Evolutionary conservation across 2,113 vertebrate species (phyloP).

Genomic region (Psammodynastes pulverulentus): DNA sequence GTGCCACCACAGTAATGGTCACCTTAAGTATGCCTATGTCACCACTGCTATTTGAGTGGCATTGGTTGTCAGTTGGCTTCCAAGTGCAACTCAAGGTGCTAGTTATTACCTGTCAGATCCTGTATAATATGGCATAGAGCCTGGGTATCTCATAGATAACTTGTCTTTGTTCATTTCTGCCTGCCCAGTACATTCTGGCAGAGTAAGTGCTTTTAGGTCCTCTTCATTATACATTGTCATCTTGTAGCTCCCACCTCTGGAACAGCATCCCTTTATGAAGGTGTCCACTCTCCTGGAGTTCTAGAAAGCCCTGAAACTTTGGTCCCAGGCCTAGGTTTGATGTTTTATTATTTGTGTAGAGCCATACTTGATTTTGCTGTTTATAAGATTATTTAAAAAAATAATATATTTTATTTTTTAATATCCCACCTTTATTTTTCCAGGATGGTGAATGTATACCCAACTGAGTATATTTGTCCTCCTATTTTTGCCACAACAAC

Average conservation of each 20-base stretch:
- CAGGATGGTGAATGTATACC: background rate
- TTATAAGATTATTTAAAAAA: background rate
- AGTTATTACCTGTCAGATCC: background rate
- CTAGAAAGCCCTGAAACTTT: background rate
- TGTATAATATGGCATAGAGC: background rate
- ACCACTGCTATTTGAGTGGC: background rate
- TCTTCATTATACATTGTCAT: background rate
- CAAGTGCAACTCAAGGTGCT: background rate
- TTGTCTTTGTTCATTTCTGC: background rate
- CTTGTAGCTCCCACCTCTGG: background rate
- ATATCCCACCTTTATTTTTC: background rate
- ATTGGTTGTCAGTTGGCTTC: background rate
- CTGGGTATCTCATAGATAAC: background rate
- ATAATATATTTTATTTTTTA: background rate
- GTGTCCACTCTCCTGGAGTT: background rate
- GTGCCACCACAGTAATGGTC: no score
- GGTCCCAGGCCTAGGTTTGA: background rate
- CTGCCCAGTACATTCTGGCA: background rate
- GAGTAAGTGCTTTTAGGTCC: background rate
- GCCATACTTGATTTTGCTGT: background rate
- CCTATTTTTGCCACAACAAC: background rate
- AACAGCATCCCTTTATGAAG: background rate
- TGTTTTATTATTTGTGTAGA: background rate
- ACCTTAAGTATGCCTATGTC: background rate
- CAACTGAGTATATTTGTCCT: background rate